These are phyloP conservation scores for Symphodus melops DNA, from an alignment of 2,113 vertebrate species.

Conservation along the genomic window DNA sequence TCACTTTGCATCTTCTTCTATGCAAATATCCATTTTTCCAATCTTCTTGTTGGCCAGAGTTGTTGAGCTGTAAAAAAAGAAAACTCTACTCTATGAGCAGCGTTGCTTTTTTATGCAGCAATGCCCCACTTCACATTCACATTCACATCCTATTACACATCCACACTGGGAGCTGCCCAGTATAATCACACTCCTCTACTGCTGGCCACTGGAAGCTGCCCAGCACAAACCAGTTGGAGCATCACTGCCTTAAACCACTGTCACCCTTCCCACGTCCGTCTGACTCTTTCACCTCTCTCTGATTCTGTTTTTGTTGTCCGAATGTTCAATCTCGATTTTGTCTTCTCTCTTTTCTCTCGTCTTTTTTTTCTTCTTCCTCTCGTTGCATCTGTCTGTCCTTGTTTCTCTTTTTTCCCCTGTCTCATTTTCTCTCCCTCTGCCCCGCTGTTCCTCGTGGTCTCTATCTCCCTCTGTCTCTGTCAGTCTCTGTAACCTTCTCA, in stretches of 20 bases:
- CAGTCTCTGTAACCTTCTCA: conserved; percentile 27
- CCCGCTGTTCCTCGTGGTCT: neutral
- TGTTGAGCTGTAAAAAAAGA: conserved; percentile 4
- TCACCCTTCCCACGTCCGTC: neutral
- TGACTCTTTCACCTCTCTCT: neutral
- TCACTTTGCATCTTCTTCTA: neutral
- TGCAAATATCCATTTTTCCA: neutral
- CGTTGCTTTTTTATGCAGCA: neutral
- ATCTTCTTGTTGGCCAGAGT: neutral
- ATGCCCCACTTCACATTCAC: conserved; percentile 13
- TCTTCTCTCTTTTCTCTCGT: neutral
- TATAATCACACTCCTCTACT: conserved; percentile 5
- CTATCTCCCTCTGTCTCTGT: conserved; percentile 9
- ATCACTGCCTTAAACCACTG: neutral
- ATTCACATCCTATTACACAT: conserved; percentile 7
- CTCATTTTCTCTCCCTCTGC: neutral
- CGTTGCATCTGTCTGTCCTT: neutral
- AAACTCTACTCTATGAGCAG: neutral
- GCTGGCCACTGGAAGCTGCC: conserved; percentile 30
- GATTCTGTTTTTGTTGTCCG: neutral
- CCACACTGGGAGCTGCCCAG: conserved; percentile 29
- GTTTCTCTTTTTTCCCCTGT: neutral
- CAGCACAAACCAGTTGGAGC: conserved; percentile 26
- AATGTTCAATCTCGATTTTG: neutral
- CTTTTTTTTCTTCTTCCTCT: neutral